Evolutionary conservation across 1,140 invertebrate genomes (phyloP).

Genomic region (Atopsyche davidsoni): DNA sequence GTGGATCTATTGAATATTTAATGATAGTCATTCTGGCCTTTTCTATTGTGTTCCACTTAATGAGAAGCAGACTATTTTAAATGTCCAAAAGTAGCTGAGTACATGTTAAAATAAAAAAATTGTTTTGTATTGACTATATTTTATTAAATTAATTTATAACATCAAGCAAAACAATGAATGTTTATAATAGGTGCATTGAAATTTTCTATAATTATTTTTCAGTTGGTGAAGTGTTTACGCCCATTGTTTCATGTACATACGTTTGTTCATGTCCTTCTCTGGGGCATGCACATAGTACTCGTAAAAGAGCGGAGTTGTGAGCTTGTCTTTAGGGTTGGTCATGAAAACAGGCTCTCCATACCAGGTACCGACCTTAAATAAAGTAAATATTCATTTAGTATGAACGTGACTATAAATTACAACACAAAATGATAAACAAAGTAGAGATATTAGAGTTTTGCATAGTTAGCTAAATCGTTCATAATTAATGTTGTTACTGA

Average conservation of each 20-base stretch:
- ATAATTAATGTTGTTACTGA: background rate
- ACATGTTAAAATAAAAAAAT: no score
- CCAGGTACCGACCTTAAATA: slow-evolving; percentile 66
- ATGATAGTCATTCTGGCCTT: no score
- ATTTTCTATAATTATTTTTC: background rate
- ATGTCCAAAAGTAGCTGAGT: no score
- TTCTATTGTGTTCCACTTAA: no score
- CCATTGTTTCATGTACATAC: slow-evolving; percentile 48
- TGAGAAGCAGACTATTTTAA: no score
- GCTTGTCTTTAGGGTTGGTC: slow-evolving; percentile 48
- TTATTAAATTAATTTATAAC: background rate
- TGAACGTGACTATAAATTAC: background rate
- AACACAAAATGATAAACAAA: background rate
- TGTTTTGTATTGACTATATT: no score
- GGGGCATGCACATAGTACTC: slow-evolving; percentile 67
- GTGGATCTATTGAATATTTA: no score
- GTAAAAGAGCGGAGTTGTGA: slow-evolving; percentile 54
- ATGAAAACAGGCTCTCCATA: slow-evolving; percentile 78
- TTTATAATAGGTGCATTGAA: background rate
- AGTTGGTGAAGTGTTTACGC: slow-evolving; percentile 40
- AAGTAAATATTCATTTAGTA: background rate
- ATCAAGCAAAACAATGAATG: background rate
- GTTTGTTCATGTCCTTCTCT: slow-evolving; percentile 46
- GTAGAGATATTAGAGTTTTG: background rate
- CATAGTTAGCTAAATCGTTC: background rate